Evolutionary conservation across 2,113 vertebrate genomes (phyloP).

Genomic region (Myotis lucifugus): DNA sequence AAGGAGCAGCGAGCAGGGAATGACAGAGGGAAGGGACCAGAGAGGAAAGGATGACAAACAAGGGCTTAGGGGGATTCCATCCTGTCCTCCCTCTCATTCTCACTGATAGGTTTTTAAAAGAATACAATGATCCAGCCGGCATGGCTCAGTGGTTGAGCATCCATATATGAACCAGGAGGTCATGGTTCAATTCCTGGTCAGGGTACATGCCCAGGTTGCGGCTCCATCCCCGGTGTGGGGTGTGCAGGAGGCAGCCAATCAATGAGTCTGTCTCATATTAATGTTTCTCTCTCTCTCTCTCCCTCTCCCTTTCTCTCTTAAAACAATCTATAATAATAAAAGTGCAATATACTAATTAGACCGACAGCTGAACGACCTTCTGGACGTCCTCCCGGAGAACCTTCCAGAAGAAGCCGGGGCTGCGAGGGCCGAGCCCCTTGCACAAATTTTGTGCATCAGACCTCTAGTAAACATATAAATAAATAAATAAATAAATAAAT

Average conservation of each 20-base stretch:
- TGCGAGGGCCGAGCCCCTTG: no score
- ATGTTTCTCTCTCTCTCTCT: not conserved
- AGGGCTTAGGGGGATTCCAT: not conserved
- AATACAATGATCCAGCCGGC: not conserved
- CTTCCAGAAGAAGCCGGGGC: no score
- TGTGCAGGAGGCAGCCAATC: not conserved
- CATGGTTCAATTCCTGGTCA: not conserved
- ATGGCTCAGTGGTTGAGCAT: not conserved
- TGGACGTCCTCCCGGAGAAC: no score
- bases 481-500: no score
- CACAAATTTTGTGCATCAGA: no score
- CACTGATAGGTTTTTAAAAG: not conserved
- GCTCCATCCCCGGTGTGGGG: not conserved
- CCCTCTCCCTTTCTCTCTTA: not conserved
- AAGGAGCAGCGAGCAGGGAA: not conserved
- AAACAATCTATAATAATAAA: no score
- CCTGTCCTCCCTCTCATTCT: not conserved
- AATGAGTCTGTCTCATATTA: not conserved
- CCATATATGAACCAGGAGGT: not conserved
- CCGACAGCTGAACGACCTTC: no score
- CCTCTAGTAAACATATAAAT: no score
- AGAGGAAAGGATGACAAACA: not conserved
- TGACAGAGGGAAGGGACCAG: not conserved
- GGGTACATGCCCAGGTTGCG: not conserved
- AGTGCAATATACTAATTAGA: no score